Base-by-base conservation (phyloP, 1,140 invertebrate species). In the Apis cerana region DNA sequence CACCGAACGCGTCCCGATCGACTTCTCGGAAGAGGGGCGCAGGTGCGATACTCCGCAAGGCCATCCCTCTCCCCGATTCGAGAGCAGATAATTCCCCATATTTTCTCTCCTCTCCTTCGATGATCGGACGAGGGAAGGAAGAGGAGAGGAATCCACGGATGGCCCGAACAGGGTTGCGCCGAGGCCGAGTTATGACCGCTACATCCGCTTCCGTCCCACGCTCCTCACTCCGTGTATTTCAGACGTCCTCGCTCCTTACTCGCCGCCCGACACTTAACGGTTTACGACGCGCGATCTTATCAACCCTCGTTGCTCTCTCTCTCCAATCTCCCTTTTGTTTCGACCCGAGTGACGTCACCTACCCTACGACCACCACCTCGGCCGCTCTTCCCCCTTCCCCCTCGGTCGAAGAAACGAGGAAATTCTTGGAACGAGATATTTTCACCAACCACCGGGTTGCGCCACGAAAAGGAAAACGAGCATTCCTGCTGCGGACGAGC, bases 201-300 rank as follows among this genome's bases (percentile, higher is more conserved):
- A 89, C 91, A 92, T 92, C 91, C 91, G 91, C 81, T 92, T 92
- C 91, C 91, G 91, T 92, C 91, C 90, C 91, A 90, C 89, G 91
- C 85, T 87, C 90, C 33, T n/a, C n/a, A n/a, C n/a, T n/a, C n/a
- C n/a, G n/a, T n/a, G n/a, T n/a, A n/a, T n/a, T 86, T 88, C 67
- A 68, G 70, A 80, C 84, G 64, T 69, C 79, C 67, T 83, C 48
- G 64, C 74, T 82, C 52, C 65, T 33, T 88, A 85, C 85, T 89
- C 82, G 79, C 67, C 52, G 86, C 48, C 85, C 83, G 84, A 84
- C 88, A 92, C 90, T 93, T 92, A 91, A 90, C 88, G 88, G 86
- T 93, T 93, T 93, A 93, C 92, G 92, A 92, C 89, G 84, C 85
- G 85, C 91, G 89, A 90, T 90, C 71, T 82, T 87, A 85, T 88